phyloP scores from a whole-genome alignment of 2,797 vertebrate species.

The Mormyrus hasselquistii region DNA sequence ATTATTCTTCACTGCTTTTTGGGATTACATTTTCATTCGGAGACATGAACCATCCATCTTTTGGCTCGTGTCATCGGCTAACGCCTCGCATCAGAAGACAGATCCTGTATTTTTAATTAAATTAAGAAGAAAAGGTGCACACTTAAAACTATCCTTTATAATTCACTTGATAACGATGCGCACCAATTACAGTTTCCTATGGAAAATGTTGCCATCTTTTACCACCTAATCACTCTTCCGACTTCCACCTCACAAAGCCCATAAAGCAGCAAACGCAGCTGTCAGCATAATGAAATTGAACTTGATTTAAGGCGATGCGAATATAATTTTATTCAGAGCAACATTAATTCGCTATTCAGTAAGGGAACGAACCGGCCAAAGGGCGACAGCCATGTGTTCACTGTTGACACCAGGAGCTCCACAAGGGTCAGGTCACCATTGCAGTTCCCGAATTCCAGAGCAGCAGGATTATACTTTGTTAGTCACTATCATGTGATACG shows the following conservation, averaged over 20 bases:
- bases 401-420: slow-evolving; percentile 21
- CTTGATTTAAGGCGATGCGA: slow-evolving; percentile 39
- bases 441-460: background rate
- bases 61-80: background rate
- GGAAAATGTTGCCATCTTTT: slow-evolving; percentile 24
- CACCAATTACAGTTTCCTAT: background rate
- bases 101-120: slow-evolving; percentile 11
- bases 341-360: slow-evolving; percentile 31
- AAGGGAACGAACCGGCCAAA: slow-evolving; percentile 12
- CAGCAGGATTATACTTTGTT: background rate
- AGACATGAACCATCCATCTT: background rate
- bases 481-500: background rate
- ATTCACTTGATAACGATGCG: background rate
- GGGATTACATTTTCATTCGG: background rate
- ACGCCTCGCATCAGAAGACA: background rate
- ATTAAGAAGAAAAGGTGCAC: slow-evolving; percentile 14
- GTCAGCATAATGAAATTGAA: slow-evolving; percentile 32
- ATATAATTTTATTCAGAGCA: slow-evolving; percentile 39
- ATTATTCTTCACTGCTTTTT: background rate
- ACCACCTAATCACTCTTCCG: slow-evolving; percentile 26
- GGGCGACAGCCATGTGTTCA: slow-evolving; percentile 27
- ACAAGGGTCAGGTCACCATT: slow-evolving; percentile 2
- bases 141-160: slow-evolving; percentile 12
- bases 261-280: slow-evolving; percentile 33
- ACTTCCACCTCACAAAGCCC: slow-evolving; percentile 29